Evolutionary conservation across 2,113 vertebrate species (phyloP), one percentile per base, ranked within the genome.

Genomic region (Ammodytes dubius): DNA sequence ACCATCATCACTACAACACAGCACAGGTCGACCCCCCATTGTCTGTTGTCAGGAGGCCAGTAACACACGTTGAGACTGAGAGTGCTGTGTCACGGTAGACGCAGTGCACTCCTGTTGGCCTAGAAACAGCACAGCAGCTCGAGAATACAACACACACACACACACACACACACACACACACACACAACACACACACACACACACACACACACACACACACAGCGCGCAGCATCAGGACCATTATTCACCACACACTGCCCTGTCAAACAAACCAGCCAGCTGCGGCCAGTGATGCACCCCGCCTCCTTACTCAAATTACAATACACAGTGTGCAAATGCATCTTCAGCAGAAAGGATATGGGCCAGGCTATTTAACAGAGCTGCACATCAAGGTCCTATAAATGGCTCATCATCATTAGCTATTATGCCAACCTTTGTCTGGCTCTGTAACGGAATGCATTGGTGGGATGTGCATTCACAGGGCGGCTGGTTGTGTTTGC

Each of bases 81-180:
- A 89, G 74, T 93, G 92, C 90, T 91, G 89, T 91, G 91, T 93
- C 91, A 93, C 46, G 75, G 73, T 63, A 57, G 77, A 63, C 80
- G 85, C 82, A 83, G 52, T 57, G 77, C 70, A 56, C 77, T 73
- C 70, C 58, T 9, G 81, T 46, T 85, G 90, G 87, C 88, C 91
- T 91, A 74, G 47, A 80, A 81, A 87, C 81, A 7, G 65, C 27
- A 87, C 81, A 7, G 65, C 27, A 27, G 27, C 27, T 27, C 27
- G 27, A 27, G 27, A 27, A 27, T 27, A 27, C 27, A 27, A 27
- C 27, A 27, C 27, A 27, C 27, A 27, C 27, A 27, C 27, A 27
- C 27, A 27, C 27, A 27, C 27, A 27, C 27, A 27, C 27, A 27
- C 27, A 27, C 27, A 27, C 27, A 27, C 27, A 27, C 27, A 27